Base-by-base conservation (phyloP, 2,113 vertebrate genomes). In the Lophius piscatorius region DNA sequence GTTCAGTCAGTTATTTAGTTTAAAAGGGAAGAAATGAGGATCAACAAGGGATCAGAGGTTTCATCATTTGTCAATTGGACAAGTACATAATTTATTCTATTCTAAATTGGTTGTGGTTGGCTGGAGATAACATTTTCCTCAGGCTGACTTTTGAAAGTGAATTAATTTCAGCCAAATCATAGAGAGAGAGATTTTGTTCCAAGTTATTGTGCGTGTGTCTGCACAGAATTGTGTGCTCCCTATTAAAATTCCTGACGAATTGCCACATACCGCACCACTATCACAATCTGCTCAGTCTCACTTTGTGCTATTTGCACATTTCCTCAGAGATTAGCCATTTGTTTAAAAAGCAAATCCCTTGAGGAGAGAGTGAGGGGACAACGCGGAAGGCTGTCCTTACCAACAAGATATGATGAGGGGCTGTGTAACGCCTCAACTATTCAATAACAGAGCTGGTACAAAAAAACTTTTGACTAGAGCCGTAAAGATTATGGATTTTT, bases 201-300 rank as follows among this genome's bases (percentile, higher is more conserved):
- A 4, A 3, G 24, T 39, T 40, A 33, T 35, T 24, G 17, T 29
- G 35, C 2, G 21, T 33, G 45, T 26, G 29, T 18, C 18, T 6
- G 4, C 34, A 6, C 8, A 40, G 9, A 54, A 60, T 23, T 20
- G 38, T 23, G 21, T 34, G 63, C 48, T 18, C 42, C 45, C 18
- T 12, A 70, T 82, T 73, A 56, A 72, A 59, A 80, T 82, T 86
- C 81, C 40, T 46, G 60, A 61, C 12, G 49, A 58, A 42, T 21
- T 21, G 52, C 14, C 42, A 17, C 55, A 48, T 50, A 18, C 49
- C 50, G 69, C 51, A 34, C n/a, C 41, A 26, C 67, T 46, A 29
- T 50, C 65, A 35, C 57, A 75, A n/a, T 70, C 66, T 59, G 56
- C 60, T 72, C 52, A 6, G 28, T 41, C 23, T 23, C 35, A 42